Conservation (phyloP, 1,140 invertebrate species). For the Campodea augens region DNA sequence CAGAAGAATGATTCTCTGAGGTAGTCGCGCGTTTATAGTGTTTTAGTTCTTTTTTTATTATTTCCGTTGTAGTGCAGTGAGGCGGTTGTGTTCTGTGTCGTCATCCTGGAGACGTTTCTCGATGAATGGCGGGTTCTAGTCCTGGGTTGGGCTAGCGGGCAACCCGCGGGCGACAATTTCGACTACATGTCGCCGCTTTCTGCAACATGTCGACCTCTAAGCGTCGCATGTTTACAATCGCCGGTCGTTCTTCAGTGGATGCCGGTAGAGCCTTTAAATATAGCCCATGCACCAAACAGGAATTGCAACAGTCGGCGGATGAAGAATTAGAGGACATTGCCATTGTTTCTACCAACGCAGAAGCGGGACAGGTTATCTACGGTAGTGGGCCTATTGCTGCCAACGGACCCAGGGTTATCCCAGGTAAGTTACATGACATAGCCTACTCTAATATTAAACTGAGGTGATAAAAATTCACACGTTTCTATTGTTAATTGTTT, state of each 20-base stretch:
- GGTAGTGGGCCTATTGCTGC: slow-evolving; percentile 25
- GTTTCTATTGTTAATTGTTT: slow-evolving; percentile 2
- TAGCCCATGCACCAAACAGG: slow-evolving; percentile 22
- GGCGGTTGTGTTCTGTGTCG: too few species aligned
- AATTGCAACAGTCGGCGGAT: slow-evolving; percentile 18
- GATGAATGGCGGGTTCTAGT: too few species aligned
- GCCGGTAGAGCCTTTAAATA: slow-evolving; percentile 25
- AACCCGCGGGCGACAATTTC: too few species aligned
- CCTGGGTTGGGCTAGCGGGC: too few species aligned
- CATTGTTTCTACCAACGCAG: slow-evolving; percentile 25
- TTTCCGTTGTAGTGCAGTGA: too few species aligned
- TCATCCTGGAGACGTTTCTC: too few species aligned
- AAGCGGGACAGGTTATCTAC: slow-evolving; percentile 25
- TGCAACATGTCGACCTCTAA: slow-evolving; percentile 14
- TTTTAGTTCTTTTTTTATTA: too few species aligned
- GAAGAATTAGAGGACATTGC: slow-evolving; percentile 30
- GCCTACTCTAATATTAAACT: slow-evolving; percentile 6
- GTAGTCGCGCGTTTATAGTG: too few species aligned
- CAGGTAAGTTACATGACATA: slow-evolving; percentile 16
- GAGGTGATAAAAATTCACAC: too few species aligned
- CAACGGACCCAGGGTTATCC: slow-evolving; percentile 31
- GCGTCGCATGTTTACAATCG: slow-evolving; percentile 15
- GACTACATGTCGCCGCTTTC: too few species aligned
- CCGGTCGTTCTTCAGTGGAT: slow-evolving; percentile 14
- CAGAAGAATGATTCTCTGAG: too few species aligned